Base-by-base conservation (phyloP, 2,797 vertebrate species). In the Cuniculus paca region DNA sequence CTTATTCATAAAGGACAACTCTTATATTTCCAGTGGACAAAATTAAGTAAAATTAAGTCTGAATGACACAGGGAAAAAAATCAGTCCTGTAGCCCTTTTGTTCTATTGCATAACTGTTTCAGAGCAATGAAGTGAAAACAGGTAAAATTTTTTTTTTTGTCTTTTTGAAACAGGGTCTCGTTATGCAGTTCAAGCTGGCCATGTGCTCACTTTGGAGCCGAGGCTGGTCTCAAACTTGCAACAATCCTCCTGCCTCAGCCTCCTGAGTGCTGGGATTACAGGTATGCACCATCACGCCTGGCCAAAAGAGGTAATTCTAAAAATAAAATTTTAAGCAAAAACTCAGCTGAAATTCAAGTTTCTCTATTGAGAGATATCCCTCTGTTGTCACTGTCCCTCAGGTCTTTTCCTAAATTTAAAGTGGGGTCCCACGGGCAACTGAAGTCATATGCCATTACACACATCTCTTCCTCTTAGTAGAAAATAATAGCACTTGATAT, bases 31-130 rank as follows among this genome's bases (percentile, higher is more conserved):
- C 42, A 86, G 56, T 54, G 52, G 70, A 56, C 20, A 70, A 63
- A 72, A 70, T 83, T 50, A 95, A 90, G 58, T 36, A 82, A 79
- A 92, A 94, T 58, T 77, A 83, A 34, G 45, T 60, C 22, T 42
- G 85, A 82, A 79, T 84, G 39, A 13, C 16, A 74, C 36, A 12
- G 39, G 28, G 22, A 12, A 61, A 91, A 81, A 9, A 58, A 68
- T 24, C 34, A 68, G 31, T 39, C 19, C 7, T 61, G 4, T 10
- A 70, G 39, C 42, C 16, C 22, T 68, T 86, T 70, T 24, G 34
- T 86, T 54, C 34, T 36, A 36, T 2, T n/a, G 14, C 13, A 36
- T 70, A n/a, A 81, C 45, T 78, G 6, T n/a, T 89, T 78, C 36
- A 91, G 13, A 58, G 22, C 16, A 84, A 79, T n/a, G 34, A 74